Evolutionary conservation across 2,888 invertebrate genomes (phyloP).

Genomic region (Pherbina coryleti): DNA sequence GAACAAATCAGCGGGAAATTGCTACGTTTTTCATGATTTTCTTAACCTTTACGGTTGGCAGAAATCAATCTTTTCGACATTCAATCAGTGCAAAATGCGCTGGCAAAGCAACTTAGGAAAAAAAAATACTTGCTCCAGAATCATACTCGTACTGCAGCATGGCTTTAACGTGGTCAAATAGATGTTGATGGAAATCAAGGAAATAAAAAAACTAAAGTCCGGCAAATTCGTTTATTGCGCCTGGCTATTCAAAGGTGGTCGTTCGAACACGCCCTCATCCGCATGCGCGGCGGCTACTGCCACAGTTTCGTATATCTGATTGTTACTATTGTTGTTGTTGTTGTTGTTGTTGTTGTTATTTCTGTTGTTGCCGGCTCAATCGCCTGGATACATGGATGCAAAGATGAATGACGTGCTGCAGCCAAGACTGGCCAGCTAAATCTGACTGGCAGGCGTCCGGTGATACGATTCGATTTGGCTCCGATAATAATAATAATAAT

Average conservation of each 20-base stretch:
- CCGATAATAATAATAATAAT: slow-evolving; percentile 9
- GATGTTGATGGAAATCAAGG: background rate
- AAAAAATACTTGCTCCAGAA: background rate
- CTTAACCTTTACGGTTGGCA: background rate
- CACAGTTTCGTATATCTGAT: background rate
- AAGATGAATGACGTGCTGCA: slow-evolving; percentile 54
- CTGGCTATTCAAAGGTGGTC: slow-evolving; percentile 22
- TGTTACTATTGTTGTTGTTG: background rate
- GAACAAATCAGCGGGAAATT: too few relatives aligned
- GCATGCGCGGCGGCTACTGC: slow-evolving; percentile 25
- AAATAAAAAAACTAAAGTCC: background rate
- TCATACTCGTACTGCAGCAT: too few relatives aligned
- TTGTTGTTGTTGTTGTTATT: background rate
- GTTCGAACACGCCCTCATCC: slow-evolving; percentile 27
- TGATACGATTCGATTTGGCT: slow-evolving; percentile 41
- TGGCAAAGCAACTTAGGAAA: background rate
- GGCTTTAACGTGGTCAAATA: slow-evolving; percentile 9
- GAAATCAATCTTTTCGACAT: slow-evolving; percentile 4
- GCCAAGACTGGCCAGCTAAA: slow-evolving; percentile 15
- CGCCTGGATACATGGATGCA: slow-evolving; percentile 50
- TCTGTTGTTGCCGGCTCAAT: background rate
- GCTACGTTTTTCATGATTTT: background rate
- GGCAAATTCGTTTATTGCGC: background rate
- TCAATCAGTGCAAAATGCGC: background rate
- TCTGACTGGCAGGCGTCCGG: slow-evolving; percentile 46